Evolutionary conservation across 2,113 vertebrate genomes (phyloP).

Genomic region (Mobula birostris): DNA sequence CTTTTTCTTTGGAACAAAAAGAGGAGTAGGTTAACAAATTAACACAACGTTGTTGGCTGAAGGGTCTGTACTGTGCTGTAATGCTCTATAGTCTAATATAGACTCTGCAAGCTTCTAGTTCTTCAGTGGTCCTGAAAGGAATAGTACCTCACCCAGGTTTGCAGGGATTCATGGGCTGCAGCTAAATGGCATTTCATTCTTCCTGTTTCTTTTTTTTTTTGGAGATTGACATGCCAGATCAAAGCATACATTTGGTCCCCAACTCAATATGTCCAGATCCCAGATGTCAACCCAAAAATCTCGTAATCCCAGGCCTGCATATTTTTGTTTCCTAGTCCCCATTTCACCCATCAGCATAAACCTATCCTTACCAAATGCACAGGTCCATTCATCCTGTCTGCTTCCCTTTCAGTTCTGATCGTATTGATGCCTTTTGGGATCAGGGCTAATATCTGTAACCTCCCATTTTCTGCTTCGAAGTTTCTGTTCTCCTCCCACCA

Average conservation of each 20-base stretch:
- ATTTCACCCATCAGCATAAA: background rate
- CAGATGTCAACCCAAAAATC: too few relatives aligned
- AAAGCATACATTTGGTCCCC: background rate
- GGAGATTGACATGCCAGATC: background rate
- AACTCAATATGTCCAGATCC: too few relatives aligned
- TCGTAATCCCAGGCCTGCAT: too few relatives aligned
- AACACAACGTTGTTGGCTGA: too few relatives aligned
- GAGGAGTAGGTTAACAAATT: too few relatives aligned
- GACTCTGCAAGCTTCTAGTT: background rate
- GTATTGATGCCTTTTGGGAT: background rate
- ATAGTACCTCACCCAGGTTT: background rate
- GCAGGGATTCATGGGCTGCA: background rate
- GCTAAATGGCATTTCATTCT: background rate
- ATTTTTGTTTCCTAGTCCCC: background rate
- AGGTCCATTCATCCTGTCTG: background rate
- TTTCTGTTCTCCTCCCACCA: background rate
- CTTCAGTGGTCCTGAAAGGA: background rate
- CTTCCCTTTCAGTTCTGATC: background rate
- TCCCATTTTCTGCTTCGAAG: background rate
- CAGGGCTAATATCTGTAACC: background rate
- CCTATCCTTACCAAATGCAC: background rate
- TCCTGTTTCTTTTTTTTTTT: background rate
- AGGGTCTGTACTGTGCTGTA: too few relatives aligned
- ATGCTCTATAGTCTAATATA: too few relatives aligned
- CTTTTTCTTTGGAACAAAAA: too few relatives aligned